Evolutionary conservation across 2,113 vertebrate species (phyloP).

Genomic region (Lepisosteus oculatus): DNA sequence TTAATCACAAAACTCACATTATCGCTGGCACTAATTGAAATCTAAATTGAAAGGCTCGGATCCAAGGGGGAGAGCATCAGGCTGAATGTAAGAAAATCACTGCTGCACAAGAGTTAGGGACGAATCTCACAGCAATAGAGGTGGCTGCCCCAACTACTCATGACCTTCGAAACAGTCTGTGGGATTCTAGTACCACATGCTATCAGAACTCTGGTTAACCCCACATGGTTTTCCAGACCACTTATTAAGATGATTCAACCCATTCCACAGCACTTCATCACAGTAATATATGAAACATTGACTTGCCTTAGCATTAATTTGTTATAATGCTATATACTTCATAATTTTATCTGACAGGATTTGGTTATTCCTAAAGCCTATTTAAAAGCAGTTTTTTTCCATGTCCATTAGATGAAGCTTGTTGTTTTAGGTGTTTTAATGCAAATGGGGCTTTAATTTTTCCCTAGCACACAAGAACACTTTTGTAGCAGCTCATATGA

Average conservation of each 20-base stretch:
- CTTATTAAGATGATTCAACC: not conserved
- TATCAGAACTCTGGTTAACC: conserved; percentile 44
- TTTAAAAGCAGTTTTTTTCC: not conserved
- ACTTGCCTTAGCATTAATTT: too few relatives aligned
- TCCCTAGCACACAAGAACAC: not conserved
- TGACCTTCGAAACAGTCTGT: not conserved
- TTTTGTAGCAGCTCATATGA: not conserved
- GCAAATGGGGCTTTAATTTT: conserved; percentile 2
- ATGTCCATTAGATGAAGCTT: not conserved
- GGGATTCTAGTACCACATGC: conserved; percentile 27
- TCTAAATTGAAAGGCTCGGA: conserved; percentile 70
- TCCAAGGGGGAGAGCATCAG: conserved; percentile 55
- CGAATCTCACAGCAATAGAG: not conserved
- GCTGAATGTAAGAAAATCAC: conserved; percentile 37
- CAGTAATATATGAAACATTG: not conserved
- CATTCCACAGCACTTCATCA: not conserved
- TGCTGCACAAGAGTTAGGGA: conserved; percentile 13
- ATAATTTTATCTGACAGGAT: too few relatives aligned
- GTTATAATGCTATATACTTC: too few relatives aligned
- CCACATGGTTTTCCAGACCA: conserved; percentile 24
- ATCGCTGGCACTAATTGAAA: conserved; percentile 63
- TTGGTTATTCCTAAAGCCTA: too few relatives aligned
- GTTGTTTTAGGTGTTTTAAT: not conserved
- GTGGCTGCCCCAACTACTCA: not conserved
- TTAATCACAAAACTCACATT: conserved; percentile 77